Evolutionary conservation across 2,888 invertebrate species (phyloP).

Genomic region (Brenthis ino): DNA sequence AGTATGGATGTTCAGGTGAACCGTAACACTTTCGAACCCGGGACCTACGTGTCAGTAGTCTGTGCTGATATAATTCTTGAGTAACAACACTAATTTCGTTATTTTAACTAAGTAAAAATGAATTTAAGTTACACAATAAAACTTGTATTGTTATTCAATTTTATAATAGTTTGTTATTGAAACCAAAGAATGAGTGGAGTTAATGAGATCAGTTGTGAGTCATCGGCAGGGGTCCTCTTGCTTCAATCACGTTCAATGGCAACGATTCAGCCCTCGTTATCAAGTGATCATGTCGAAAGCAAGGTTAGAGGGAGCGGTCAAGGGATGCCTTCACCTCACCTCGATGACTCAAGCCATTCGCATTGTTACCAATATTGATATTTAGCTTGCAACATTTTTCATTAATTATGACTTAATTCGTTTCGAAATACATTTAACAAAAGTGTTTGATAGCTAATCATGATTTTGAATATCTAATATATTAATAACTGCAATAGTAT

Average conservation of each 20-base stretch:
- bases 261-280: constrained; percentile 56
- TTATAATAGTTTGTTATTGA: constrained; percentile 34
- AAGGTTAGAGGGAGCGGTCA: constrained; percentile 75
- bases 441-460: not conserved
- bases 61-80: no score
- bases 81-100: no score
- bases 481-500: no score
- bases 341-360: constrained; percentile 31
- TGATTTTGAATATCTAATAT: no score
- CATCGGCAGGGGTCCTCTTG: constrained; percentile 39
- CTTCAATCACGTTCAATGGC: constrained; percentile 45
- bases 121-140: no score
- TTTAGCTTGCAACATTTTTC: constrained; percentile 64
- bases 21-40: no score
- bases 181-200: constrained; percentile 40
- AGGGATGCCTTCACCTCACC: constrained; percentile 72
- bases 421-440: constrained; percentile 36
- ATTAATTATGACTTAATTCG: constrained; percentile 63
- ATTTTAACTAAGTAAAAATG: no score
- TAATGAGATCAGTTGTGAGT: constrained; percentile 44
- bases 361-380: constrained; percentile 67
- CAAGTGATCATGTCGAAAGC: constrained; percentile 71
- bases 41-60: no score
- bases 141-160: no score
- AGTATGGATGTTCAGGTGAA: no score